A percentile compares a stretch with the other conserved stretches of the same genome.
Evolutionary conservation across 92 coral and sea anemone genomes (phyloP).

Genomic region (Siderastrea radians): DNA sequence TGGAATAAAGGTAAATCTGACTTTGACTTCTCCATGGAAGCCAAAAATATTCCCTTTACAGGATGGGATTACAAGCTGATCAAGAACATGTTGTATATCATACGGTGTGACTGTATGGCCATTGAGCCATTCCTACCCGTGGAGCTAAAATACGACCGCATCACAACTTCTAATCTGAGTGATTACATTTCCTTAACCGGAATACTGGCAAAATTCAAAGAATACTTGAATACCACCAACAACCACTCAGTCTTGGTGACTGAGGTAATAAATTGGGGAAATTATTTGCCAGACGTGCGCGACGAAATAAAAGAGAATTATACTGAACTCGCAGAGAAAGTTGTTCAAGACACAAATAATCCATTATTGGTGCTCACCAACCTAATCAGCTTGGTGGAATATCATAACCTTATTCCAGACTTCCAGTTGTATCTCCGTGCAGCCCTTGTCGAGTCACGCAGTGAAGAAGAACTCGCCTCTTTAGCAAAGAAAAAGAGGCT

Average conservation of each 20-base stretch:
- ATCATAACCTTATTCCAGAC: slow-evolving; percentile 44
- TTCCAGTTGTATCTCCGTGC: slow-evolving; percentile 73
- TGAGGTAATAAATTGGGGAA: slow-evolving; percentile 68
- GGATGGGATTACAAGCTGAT: slow-evolving; percentile 80
- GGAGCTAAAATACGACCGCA: slow-evolving; percentile 64
- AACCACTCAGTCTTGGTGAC: slow-evolving; percentile 69
- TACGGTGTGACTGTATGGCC: slow-evolving; percentile 61
- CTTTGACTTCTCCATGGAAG: slow-evolving; percentile 37
- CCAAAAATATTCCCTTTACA: slow-evolving; percentile 62
- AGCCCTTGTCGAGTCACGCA: slow-evolving; percentile 33
- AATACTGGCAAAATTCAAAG: slow-evolving; percentile 42
- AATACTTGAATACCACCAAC: slow-evolving; percentile 46
- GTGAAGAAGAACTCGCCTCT: slow-evolving; percentile 5
- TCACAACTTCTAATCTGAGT: slow-evolving; percentile 75
- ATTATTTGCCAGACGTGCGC: slow-evolving; percentile 7
- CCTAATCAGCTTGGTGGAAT: slow-evolving; percentile 48
- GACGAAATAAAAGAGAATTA: background rate
- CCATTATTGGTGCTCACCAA: slow-evolving; percentile 46
- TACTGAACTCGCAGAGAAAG: slow-evolving; percentile 8
- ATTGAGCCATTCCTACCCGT: slow-evolving; percentile 50
- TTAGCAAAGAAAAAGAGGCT: slow-evolving; percentile 14
- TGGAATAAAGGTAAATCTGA: background rate
- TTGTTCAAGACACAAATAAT: slow-evolving; percentile 68
- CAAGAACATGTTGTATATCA: slow-evolving; percentile 39
- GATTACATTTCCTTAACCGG: slow-evolving; percentile 53